These are phyloP conservation scores for Hydrotaea diabolus DNA, from an alignment of 2,888 invertebrate species.

Conservation along the genomic window DNA sequence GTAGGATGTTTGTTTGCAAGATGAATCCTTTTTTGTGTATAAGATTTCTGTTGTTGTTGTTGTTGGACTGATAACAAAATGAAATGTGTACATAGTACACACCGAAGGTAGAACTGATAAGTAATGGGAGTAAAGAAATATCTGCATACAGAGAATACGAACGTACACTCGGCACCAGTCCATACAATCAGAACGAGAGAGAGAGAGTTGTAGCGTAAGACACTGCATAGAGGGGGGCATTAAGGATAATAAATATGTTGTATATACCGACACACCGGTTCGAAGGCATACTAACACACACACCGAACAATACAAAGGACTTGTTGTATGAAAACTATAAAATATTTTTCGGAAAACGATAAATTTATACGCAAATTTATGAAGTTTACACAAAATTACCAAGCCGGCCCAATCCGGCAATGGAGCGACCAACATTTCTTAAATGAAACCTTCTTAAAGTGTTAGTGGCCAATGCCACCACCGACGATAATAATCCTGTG, in stretches of 20 bases:
- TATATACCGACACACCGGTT: not conserved
- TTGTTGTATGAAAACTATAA: too few relatives aligned
- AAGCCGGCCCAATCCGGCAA: not conserved
- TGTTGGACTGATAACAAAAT: constrained; percentile 61
- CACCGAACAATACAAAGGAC: constrained; percentile 34
- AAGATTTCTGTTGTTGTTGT: constrained; percentile 40
- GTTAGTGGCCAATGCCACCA: not conserved
- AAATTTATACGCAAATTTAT: constrained; percentile 27
- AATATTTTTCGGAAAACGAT: constrained; percentile 42
- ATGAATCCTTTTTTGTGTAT: constrained; percentile 65
- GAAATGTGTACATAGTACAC: constrained; percentile 61
- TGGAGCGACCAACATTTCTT: not conserved
- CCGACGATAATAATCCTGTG: constrained; percentile 7
- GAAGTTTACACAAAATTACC: not conserved
- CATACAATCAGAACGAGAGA: not conserved
- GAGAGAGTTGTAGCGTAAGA: too few relatives aligned
- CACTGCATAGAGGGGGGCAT: constrained; percentile 46
- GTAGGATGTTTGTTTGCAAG: constrained; percentile 52
- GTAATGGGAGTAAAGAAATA: constrained; percentile 41
- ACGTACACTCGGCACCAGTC: not conserved
- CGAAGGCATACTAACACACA: constrained; percentile 27
- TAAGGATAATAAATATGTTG: constrained; percentile 65
- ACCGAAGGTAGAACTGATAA: constrained; percentile 61
- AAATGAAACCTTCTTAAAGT: not conserved
- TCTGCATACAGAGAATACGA: constrained; percentile 23